Conservation (phyloP, 2,888 invertebrate genomes). For the Tetragonula carbonaria region DNA sequence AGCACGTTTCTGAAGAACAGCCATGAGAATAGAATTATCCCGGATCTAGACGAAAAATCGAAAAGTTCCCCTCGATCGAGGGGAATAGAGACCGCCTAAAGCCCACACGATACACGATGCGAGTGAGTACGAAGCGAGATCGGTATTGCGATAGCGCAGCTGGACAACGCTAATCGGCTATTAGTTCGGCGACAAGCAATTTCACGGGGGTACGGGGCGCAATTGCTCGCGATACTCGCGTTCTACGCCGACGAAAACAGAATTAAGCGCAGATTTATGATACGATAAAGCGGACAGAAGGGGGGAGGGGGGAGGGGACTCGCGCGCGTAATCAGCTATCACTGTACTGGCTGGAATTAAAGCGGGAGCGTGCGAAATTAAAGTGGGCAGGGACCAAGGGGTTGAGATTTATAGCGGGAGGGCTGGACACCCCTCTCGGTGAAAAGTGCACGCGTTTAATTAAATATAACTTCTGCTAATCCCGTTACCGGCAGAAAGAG, state of each 20-base stretch:
- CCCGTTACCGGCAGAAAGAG: not conserved
- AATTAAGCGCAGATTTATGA: constrained; percentile 50
- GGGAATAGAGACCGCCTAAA: not conserved
- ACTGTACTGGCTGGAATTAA: constrained; percentile 30
- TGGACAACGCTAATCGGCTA: constrained; percentile 43
- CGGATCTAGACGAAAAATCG: not conserved
- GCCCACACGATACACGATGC: not conserved
- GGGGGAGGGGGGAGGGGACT: not conserved
- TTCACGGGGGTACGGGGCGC: constrained; percentile 17
- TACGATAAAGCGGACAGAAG: constrained; percentile 34
- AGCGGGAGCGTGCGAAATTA: constrained; percentile 34
- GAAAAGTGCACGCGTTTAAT: constrained; percentile 44
- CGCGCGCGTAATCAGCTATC: constrained; percentile 41
- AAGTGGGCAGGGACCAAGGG: constrained; percentile 9
- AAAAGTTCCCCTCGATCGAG: not conserved
- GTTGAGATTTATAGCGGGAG: constrained; percentile 25
- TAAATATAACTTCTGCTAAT: constrained; percentile 43
- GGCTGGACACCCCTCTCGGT: not conserved
- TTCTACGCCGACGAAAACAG: constrained; percentile 38
- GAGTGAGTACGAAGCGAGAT: not conserved
- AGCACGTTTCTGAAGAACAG: not conserved
- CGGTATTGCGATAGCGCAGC: not conserved
- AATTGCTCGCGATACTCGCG: not conserved
- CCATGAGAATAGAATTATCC: not conserved
- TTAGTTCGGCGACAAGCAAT: constrained; percentile 39